These are phyloP conservation scores for Willisornis vidua DNA, from an alignment of 2,113 vertebrate species.

Conservation along the genomic window DNA sequence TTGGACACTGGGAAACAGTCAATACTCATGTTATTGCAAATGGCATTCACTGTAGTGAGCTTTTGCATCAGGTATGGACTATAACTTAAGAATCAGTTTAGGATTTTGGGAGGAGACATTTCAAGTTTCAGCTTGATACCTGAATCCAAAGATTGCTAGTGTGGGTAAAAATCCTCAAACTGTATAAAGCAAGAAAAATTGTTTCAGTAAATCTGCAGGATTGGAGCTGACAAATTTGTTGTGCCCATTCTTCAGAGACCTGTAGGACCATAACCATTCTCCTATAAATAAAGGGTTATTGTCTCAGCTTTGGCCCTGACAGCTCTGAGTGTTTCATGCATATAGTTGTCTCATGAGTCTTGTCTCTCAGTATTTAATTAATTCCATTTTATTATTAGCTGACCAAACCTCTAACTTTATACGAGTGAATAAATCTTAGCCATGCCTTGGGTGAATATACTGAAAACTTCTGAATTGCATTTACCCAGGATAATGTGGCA, in stretches of 20 bases:
- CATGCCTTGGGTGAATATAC: neutral
- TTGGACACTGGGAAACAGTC: neutral
- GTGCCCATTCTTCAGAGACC: neutral
- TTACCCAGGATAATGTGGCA: slow-evolving; percentile 64
- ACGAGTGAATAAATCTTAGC: neutral
- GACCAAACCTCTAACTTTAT: neutral
- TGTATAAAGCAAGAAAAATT: neutral
- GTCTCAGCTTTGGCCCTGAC: neutral
- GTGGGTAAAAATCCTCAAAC: neutral
- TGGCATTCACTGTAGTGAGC: neutral
- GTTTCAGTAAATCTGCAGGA: neutral
- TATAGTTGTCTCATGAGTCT: neutral
- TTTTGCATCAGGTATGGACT: neutral
- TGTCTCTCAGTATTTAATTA: neutral
- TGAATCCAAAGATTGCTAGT: neutral
- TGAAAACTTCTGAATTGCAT: slow-evolving; percentile 2
- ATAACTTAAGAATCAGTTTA: neutral
- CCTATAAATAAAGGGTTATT: neutral
- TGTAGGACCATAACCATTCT: neutral
- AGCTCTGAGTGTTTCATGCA: neutral
- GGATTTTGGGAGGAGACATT: neutral
- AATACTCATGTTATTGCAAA: neutral
- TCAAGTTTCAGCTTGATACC: neutral
- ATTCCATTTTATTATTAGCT: neutral
- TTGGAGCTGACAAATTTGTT: neutral